Evolutionary conservation across 2,113 vertebrate genomes (phyloP).

Genomic region (Bubalus kerabau): DNA sequence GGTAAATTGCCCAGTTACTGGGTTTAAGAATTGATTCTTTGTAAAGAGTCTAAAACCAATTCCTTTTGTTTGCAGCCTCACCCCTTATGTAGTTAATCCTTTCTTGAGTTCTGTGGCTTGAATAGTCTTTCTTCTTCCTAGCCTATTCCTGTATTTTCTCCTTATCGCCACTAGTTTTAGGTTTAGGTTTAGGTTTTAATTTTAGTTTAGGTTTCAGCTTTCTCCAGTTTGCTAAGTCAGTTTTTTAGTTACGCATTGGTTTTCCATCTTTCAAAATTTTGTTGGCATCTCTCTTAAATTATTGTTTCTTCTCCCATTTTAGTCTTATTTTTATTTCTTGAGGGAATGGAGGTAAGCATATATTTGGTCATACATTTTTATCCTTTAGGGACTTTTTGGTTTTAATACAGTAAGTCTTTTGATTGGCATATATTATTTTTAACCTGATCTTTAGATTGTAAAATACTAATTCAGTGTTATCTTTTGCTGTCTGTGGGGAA

Average conservation of each 20-base stretch:
- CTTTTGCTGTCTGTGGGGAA: neutral
- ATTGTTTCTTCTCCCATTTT: neutral
- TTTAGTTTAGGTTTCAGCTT: neutral
- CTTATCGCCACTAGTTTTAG: no score
- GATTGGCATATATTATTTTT: neutral
- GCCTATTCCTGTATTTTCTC: neutral
- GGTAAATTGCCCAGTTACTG: neutral
- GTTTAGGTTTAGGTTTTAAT: no score
- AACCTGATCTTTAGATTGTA: neutral
- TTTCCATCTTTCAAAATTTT: neutral
- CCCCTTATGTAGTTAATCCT: neutral
- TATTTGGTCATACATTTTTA: neutral
- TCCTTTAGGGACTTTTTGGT: neutral
- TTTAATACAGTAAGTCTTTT: neutral
- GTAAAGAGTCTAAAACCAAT: neutral
- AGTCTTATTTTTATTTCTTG: neutral
- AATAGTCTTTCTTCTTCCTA: neutral
- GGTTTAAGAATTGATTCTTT: neutral
- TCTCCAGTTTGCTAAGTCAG: neutral
- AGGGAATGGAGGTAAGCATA: neutral
- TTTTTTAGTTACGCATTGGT: neutral
- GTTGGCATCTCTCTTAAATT: neutral
- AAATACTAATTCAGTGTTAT: neutral
- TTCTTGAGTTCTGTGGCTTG: neutral
- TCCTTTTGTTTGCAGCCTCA: neutral